Conservation (phyloP, 1,140 invertebrate species). For the Drosophila subpulchrella region DNA sequence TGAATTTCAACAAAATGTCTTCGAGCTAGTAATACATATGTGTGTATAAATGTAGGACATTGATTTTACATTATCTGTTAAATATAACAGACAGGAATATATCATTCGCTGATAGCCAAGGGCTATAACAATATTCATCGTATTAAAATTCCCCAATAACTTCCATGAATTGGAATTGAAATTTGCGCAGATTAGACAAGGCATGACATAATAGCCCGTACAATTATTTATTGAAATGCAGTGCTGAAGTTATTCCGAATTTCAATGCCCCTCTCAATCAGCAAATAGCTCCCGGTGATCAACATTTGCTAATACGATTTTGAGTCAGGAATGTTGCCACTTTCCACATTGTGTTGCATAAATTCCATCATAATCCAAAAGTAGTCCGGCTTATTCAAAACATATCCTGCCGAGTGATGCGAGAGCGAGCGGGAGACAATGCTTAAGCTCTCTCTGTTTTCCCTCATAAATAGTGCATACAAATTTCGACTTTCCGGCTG, state of each 20-base stretch:
- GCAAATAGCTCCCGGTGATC: not conserved
- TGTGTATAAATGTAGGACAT: too few relatives aligned
- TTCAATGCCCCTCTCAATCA: not conserved
- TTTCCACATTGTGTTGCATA: not conserved
- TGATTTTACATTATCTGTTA: too few relatives aligned
- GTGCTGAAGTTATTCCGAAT: not conserved
- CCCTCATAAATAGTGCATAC: conserved; percentile 51
- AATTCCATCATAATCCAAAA: conserved; percentile 32
- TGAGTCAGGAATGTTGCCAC: not conserved
- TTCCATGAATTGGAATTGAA: too few relatives aligned
- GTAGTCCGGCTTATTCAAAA: conserved; percentile 17
- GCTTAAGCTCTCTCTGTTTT: conserved; percentile 20
- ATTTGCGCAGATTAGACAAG: not conserved
- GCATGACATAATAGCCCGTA: not conserved
- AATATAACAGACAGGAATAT: not conserved
- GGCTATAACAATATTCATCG: too few relatives aligned
- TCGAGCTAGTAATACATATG: too few relatives aligned
- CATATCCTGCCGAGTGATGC: conserved; percentile 4
- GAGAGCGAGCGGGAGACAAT: not conserved
- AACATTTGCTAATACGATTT: not conserved
- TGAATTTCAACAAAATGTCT: too few relatives aligned
- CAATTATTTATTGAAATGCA: not conserved
- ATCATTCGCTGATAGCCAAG: not conserved
- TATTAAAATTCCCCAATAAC: not conserved
- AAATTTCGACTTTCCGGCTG: conserved; percentile 58